Evolutionary conservation across 2,888 invertebrate species (phyloP).

Genomic region (Metellina segmentata): DNA sequence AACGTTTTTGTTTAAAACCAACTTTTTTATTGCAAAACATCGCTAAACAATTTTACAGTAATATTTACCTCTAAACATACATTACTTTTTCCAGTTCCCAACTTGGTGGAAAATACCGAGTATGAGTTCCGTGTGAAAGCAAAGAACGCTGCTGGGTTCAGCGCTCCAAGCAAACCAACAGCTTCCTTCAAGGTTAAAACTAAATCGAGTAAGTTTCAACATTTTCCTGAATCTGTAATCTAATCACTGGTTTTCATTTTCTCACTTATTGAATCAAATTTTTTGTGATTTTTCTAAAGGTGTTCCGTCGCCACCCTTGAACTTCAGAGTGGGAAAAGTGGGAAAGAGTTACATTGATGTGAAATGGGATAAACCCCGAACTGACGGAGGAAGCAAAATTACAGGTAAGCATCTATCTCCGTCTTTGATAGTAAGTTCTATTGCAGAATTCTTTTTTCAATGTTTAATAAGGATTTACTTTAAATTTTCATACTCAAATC

Average conservation of each 20-base stretch:
- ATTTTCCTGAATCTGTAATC: neutral
- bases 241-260: too few species aligned
- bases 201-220: conserved; percentile 84
- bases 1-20: too few species aligned
- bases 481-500: neutral
- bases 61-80: too few species aligned
- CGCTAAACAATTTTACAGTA: too few species aligned
- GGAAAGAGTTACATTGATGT: conserved; percentile 96
- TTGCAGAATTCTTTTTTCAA: neutral
- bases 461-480: neutral
- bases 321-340: conserved; percentile 91
- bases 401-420: conserved; percentile 83
- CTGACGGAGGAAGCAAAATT: conserved; percentile 95
- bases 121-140: conserved; percentile 99
- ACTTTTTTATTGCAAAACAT: too few species aligned
- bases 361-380: conserved; percentile 93
- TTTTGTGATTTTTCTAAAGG: conserved; percentile 83
- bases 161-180: conserved; percentile 93
- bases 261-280: too few species aligned
- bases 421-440: neutral
- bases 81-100: conserved; percentile 80
- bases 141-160: conserved; percentile 97
- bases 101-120: conserved; percentile 89
- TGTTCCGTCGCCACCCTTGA: conserved; percentile 91
- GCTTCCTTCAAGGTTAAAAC: conserved; percentile 92